A percentile compares a stretch with the other conserved stretches of the same genome.
Evolutionary conservation across 37 sponge, comb jelly and placozoan genomes (phyloP).

Genomic region (Beroe ovata): DNA sequence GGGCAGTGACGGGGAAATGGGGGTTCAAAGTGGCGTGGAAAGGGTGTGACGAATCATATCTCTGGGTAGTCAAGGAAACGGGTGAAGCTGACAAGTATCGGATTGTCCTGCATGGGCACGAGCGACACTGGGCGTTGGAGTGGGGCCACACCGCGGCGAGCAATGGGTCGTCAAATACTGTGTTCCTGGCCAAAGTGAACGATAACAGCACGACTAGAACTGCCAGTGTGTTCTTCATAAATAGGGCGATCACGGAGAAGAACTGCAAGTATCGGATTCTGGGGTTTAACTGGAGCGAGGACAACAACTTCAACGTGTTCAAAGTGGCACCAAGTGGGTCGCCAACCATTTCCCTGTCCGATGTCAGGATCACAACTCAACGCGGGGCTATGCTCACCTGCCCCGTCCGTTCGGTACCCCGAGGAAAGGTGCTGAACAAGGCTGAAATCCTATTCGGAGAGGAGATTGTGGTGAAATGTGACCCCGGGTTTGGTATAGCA

Average conservation of each 20-base stretch:
- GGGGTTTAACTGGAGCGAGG: neutral
- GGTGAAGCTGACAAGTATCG: neutral
- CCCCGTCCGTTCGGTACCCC: neutral
- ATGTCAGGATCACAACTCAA: neutral
- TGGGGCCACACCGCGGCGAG: neutral
- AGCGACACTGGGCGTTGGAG: neutral
- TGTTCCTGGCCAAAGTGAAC: too few species aligned
- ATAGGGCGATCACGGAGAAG: neutral
- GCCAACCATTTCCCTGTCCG: too few species aligned
- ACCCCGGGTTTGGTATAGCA: neutral
- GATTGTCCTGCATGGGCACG: neutral
- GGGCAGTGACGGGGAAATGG: neutral
- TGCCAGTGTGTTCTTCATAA: neutral
- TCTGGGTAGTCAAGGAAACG: neutral
- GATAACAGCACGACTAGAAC: too few species aligned
- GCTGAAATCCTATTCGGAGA: neutral
- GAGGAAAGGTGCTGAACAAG: neutral
- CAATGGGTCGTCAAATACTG: neutral
- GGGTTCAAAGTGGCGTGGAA: neutral
- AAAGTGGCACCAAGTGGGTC: too few species aligned
- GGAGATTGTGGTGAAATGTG: neutral
- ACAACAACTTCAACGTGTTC: neutral
- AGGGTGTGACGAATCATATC: neutral
- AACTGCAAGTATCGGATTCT: neutral
- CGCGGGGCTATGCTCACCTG: neutral